Conservation (phyloP, 2,113 vertebrate genomes). For the Erpornis zantholeuca region DNA sequence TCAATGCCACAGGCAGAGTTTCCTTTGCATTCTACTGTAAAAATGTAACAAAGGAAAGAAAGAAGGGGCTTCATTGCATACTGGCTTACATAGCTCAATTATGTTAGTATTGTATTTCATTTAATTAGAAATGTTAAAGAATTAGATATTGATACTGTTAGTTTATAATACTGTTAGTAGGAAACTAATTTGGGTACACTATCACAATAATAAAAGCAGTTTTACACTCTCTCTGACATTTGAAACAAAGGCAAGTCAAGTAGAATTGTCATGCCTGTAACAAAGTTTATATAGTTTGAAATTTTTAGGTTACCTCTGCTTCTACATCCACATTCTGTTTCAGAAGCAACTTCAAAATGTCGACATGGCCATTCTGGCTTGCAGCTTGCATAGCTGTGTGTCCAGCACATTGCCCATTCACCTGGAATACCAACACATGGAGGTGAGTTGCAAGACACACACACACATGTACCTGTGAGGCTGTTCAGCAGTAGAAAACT, state of each 20-base stretch:
- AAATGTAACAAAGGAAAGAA: neutral
- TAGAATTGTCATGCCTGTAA: neutral
- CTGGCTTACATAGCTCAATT: neutral
- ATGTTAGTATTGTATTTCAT: neutral
- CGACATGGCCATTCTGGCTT: constrained; percentile 98
- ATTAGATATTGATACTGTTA: neutral
- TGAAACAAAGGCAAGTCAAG: neutral
- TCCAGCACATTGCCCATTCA: constrained; percentile 97
- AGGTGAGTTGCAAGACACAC: neutral
- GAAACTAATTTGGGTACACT: neutral
- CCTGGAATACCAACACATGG: constrained; percentile 71
- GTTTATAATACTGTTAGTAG: neutral
- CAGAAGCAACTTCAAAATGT: constrained; percentile 95
- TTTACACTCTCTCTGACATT: neutral
- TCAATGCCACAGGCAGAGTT: neutral
- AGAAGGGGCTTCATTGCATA: neutral
- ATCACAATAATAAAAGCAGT: neutral
- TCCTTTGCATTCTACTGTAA: neutral
- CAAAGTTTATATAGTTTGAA: neutral
- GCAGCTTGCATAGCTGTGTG: constrained; percentile 99
- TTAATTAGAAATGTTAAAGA: neutral
- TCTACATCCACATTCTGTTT: constrained; percentile 98
- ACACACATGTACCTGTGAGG: fast-evolving
- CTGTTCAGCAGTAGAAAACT: neutral
- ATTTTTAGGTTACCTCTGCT: constrained; percentile 85